A percentile compares a stretch with the other conserved stretches of the same genome.
Conservation (phyloP, 1,140 invertebrate species). For the Drosophila pseudoobscura region DNA sequence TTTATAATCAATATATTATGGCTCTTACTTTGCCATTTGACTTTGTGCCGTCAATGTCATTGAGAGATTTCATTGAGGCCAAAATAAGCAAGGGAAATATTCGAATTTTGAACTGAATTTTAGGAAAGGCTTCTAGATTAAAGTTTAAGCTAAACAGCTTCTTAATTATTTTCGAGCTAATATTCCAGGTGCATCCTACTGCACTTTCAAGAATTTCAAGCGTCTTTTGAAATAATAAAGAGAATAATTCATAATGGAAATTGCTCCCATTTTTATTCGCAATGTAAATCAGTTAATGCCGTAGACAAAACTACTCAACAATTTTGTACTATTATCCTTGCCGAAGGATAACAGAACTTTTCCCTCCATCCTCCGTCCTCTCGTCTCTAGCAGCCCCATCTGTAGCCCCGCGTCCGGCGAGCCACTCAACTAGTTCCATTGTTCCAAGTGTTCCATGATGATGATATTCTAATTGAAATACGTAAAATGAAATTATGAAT, state of each 20-base stretch:
- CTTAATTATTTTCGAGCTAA: too few relatives aligned
- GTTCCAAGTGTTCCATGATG: slow-evolving; percentile 68
- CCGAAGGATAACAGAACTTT: slow-evolving; percentile 21
- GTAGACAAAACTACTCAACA: slow-evolving; percentile 13
- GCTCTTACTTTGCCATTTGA: slow-evolving; percentile 67
- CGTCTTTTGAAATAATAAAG: too few relatives aligned
- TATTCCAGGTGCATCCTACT: too few relatives aligned
- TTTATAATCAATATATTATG: slow-evolving; percentile 77
- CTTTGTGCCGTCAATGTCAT: slow-evolving; percentile 66
- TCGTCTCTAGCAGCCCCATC: neutral
- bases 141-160: too few relatives aligned
- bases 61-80: slow-evolving; percentile 44
- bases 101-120: neutral
- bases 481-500: slow-evolving; percentile 82
- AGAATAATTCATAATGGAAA: slow-evolving; percentile 13
- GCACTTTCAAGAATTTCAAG: too few relatives aligned
- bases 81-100: neutral
- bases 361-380: too few relatives aligned
- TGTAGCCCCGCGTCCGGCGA: neutral
- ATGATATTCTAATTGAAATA: slow-evolving; percentile 82
- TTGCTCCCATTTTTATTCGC: neutral
- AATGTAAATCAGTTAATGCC: slow-evolving; percentile 13
- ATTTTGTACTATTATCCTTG: slow-evolving; percentile 1
- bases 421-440: slow-evolving; percentile 50
- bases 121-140: neutral